Evolutionary conservation across 1,140 invertebrate genomes (phyloP), one percentile per base, ranked within the genome.

Genomic region (Druon quercuslanigerum): DNA sequence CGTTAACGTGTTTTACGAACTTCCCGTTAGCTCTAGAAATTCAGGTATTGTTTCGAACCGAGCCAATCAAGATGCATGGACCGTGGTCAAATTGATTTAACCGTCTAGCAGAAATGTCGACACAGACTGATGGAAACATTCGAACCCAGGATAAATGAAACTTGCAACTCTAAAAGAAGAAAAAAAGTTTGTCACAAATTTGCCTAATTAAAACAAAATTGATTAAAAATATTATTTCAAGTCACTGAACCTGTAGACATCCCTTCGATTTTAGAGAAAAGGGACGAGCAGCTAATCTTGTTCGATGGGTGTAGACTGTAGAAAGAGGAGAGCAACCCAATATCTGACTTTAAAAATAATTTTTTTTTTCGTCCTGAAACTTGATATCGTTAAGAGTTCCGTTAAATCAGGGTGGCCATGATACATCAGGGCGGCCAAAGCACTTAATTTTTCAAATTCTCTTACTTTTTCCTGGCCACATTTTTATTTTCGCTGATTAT

Each of bases 1-100:
- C 8, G 6, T 9, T 57, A 66, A 66, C 5, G 57, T 12, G 40
- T 66, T 66, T 11, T 66, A 66, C 16, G 60, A 66, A 14, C 33
- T 66, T 66, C 5, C 9, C 40, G 19, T 57, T 12, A 20, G 19
- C 19, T 57, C 12, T 57, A 33, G 56, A 40, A 14, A 9, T 66
- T 40, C 60, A 66, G 60, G 60, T 40, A 66, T 66, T 66, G 60
- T 66, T 66, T 66, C 25, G 60, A 66, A 40, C 14, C 25, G 40
- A 33, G 33, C 33, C 60, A 66, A 66, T 66, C 60, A 40, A 66
- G 60, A 66, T 66, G 33, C 60, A 66, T 66, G 60, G 33, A 46
- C 60, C 40, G 60, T 46, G 33, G 60, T 66, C 60, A 66, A 66
- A 66, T 66, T 66, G 60, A 66, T 66, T 66, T 66, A 40, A 66